Base-by-base conservation (phyloP, 2,797 vertebrate species). In the Paramormyrops hopkinsi region DNA sequence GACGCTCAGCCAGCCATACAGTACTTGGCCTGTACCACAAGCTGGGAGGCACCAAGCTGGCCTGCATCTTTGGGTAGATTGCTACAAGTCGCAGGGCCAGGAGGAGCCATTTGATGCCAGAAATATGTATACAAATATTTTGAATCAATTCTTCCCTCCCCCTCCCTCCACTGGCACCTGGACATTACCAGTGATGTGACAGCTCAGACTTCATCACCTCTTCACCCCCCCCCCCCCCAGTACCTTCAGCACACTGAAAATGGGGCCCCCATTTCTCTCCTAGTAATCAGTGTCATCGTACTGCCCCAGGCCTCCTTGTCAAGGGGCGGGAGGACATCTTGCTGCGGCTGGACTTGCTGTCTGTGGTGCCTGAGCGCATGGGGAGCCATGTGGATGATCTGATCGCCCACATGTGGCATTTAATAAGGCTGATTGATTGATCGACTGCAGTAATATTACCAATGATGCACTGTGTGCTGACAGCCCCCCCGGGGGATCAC, bases 261-360 rank as follows among this genome's bases (percentile, higher is more conserved):
- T 29, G 94, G 8, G n/a, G 0, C 11, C 93, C 92, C 92, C 93
- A 91, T 92, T 54, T 65, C 91, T 48, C 22, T 51, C 82, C 83
- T 59, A 89, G 92, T 91, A 89, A 90, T 94, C 92, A 90, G 92
- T 95, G 92, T 94, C 94, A 92, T 69, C 93, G 93, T 94, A 95
- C 95, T 91, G 94, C 94, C 93, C 93, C 91, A 92, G 91, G 95
- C 92, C 93, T 94, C 88, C 88, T 91, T 51, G 46, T 25, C 9
- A 12, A 22, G 44, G 9, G 46, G 22, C 3, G 12, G 48, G 22
- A 25, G 5, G 8, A 22, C 79, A 44, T 83, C 79, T 83, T 4
- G 2, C 46, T 48, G 41, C 0, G 79, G 17, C 29, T 83, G 79
- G 79, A 48, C 41, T 22, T 22, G 44, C 46, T 14, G 37, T 9